Conservation (phyloP, 2,888 invertebrate species). For the Oscheius sp. region DNA sequence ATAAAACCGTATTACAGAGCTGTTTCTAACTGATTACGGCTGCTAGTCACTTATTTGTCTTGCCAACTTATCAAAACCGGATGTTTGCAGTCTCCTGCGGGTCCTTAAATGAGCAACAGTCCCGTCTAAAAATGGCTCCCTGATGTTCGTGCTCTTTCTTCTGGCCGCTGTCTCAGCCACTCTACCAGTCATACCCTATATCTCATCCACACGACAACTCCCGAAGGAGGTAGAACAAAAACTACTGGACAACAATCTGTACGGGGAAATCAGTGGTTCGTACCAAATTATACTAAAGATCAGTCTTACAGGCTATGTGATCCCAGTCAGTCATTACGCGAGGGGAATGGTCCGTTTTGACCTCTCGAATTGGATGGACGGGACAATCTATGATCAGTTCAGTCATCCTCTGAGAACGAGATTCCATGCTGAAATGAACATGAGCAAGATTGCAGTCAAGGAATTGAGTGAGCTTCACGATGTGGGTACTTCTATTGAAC, state of each 20-base stretch:
- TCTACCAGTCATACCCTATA: not conserved
- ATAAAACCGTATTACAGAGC: too few species aligned
- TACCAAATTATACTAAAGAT: not conserved
- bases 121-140: too few species aligned
- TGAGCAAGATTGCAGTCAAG: too few species aligned
- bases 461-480: not conserved
- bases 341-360: slow-evolving; percentile 9
- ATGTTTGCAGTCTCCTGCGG: too few species aligned
- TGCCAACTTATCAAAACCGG: too few species aligned
- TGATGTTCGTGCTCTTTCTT: not conserved
- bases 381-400: slow-evolving; percentile 1
- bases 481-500: not conserved
- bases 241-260: slow-evolving; percentile 6
- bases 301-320: not conserved
- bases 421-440: not conserved
- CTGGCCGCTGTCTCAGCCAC: not conserved
- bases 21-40: too few species aligned
- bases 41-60: too few species aligned
- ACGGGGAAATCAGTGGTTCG: slow-evolving; percentile 14
- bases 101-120: too few species aligned
- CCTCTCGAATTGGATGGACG: slow-evolving; percentile 11
- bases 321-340: slow-evolving; percentile 6
- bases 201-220: not conserved
- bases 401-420: not conserved
- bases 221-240: not conserved